phyloP scores from a whole-genome alignment of 1,140 invertebrate species.

The Zaprionus davidi region DNA sequence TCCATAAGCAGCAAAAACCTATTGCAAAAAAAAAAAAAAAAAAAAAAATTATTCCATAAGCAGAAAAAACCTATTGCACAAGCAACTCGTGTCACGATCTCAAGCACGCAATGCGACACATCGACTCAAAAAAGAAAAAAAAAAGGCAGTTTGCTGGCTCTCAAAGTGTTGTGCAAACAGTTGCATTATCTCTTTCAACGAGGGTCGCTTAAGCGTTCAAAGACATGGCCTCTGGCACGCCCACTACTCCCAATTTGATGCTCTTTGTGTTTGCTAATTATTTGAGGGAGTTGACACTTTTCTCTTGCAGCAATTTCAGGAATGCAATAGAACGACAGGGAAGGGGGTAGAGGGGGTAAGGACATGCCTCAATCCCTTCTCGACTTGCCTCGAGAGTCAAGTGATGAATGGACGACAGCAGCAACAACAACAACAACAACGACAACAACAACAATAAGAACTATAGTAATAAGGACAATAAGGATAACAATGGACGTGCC shows the following conservation, averaged over 20 bases:
- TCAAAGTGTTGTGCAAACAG: slow-evolving; percentile 75
- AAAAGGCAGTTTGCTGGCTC: slow-evolving; percentile 20
- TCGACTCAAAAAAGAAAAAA: slow-evolving; percentile 47
- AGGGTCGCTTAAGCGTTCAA: slow-evolving; percentile 34
- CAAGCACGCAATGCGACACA: neutral
- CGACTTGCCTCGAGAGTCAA: neutral
- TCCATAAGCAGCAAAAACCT: neutral
- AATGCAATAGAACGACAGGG: slow-evolving; percentile 36
- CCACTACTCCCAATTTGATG: neutral
- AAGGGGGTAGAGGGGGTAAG: neutral
- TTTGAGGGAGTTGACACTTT: slow-evolving; percentile 32
- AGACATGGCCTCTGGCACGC: slow-evolving; percentile 8
- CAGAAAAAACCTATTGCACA: neutral
- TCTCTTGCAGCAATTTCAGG: neutral
- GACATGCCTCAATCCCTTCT: slow-evolving; percentile 18
- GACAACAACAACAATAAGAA: slow-evolving; percentile 7
- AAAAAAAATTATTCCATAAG: too few relatives aligned
- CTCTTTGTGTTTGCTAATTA: slow-evolving; percentile 55
- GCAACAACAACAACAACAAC: neutral
- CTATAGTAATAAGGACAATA: slow-evolving; percentile 20
- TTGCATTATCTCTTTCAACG: slow-evolving; percentile 45
- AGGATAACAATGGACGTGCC: slow-evolving; percentile 36
- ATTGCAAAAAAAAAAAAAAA: too few relatives aligned
- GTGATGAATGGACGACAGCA: slow-evolving; percentile 28
- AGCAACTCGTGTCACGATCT: slow-evolving; percentile 13